Conservation (phyloP, 2,797 vertebrate genomes). For the Orientallactaga sibirica region DNA sequence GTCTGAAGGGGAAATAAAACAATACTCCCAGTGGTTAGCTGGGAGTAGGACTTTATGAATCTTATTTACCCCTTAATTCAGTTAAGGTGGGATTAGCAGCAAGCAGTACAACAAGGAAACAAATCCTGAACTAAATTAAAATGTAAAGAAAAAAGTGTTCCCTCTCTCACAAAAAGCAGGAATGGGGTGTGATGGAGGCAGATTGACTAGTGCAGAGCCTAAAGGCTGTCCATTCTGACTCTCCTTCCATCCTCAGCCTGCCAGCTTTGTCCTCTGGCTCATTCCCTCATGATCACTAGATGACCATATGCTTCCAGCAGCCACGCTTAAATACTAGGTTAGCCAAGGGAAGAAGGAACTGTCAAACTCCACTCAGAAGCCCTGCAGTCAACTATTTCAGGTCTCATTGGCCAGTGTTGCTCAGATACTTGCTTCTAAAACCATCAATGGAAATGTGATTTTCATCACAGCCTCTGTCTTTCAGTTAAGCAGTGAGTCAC, state of each 20-base stretch:
- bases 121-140: background rate
- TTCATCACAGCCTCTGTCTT: background rate
- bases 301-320: background rate
- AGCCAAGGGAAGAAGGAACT: background rate
- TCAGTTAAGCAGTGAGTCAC: constrained; percentile 14
- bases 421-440: background rate
- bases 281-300: background rate
- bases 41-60: background rate
- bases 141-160: background rate
- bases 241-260: background rate
- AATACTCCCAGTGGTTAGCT: constrained; percentile 40
- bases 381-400: background rate
- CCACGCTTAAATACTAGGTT: constrained; percentile 6
- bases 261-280: background rate
- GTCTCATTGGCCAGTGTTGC: background rate
- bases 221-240: background rate
- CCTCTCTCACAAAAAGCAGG: background rate
- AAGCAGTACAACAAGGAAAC: background rate
- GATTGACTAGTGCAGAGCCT: background rate
- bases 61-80: background rate
- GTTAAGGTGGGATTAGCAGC: constrained; percentile 2
- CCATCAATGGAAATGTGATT: background rate
- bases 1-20: background rate
- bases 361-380: background rate
- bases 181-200: background rate